Percentiles rank a stretch among this genome's conserved stretches.
Evolutionary conservation across 2,888 invertebrate species (phyloP).

Genomic region (Antitype chi): DNA sequence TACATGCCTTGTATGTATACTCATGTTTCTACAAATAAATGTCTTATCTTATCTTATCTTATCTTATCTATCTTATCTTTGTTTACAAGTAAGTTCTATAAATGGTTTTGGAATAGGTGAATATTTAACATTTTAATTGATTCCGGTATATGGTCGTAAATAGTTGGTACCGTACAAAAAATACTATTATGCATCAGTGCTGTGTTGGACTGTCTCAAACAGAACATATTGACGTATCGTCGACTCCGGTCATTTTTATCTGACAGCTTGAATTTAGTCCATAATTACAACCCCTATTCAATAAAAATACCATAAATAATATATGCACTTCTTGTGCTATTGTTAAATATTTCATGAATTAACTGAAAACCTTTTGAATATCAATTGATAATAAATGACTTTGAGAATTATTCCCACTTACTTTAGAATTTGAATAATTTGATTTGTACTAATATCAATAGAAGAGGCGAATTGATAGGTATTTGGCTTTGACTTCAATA

Average conservation of each 20-base stretch:
- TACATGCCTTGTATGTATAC: too few relatives aligned
- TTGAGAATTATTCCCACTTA: not conserved
- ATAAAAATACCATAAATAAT: conserved; percentile 1
- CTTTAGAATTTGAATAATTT: not conserved
- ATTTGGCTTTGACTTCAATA: not conserved
- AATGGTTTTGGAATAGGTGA: too few relatives aligned
- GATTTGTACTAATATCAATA: not conserved
- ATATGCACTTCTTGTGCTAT: not conserved
- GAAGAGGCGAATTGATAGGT: not conserved
- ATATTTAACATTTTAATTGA: too few relatives aligned
- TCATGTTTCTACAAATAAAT: too few relatives aligned
- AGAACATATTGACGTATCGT: too few relatives aligned
- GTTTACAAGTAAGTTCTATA: too few relatives aligned
- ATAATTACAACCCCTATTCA: not conserved
- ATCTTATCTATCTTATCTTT: too few relatives aligned
- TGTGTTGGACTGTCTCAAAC: too few relatives aligned
- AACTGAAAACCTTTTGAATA: conserved; percentile 7
- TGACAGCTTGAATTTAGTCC: not conserved
- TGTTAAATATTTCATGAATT: not conserved
- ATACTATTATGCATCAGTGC: too few relatives aligned
- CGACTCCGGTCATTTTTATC: not conserved
- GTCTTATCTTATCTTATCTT: too few relatives aligned
- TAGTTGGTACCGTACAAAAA: too few relatives aligned
- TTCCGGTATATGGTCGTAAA: too few relatives aligned
- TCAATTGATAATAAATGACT: not conserved